Evolutionary conservation across 2,113 vertebrate species (phyloP), one percentile per base, ranked within the genome.

Genomic region (Dromas ardeola): DNA sequence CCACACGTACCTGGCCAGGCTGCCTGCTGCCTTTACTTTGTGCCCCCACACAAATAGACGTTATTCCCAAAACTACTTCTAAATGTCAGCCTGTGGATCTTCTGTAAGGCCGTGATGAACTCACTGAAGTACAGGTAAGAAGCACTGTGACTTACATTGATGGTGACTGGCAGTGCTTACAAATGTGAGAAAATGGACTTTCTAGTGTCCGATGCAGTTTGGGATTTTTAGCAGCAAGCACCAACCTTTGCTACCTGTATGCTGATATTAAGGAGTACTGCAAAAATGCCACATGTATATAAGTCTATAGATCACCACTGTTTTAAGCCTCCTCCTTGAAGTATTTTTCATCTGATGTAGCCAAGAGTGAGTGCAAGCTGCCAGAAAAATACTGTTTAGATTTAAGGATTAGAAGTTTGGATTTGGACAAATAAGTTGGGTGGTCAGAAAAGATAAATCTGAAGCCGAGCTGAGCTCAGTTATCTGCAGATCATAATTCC

Each of bases 331-430:
- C 11, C 20, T 88, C 10, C 32, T 43, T 72, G 16, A 76, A 67
- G 38, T 56, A 69, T 88, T 95, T 95, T 92, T 92, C 59, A 84
- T 95, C 79, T 72, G 17, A 47, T 77, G 40, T 38, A 88, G 59
- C 90, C 70, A 67, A 66, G 59, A 81, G 20, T 69, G 36, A 78
- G 58, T 80, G 10, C 53, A 89, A 79, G 30, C 66, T 96, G 74
- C 85, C 89, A 83, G 50, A 78, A 96, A 88, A 96, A 74, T 56
- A 81, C 69, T 88, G 86, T 84, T 97, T 95, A 94, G 71, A 85
- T 96, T 85, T 93, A 72, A 90, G 77, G 84, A 85, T 83, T 86
- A 91, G 66, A 85, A 80, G 63, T 76, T 93, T 79, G 45, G 36
- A 83, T 70, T 81, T 92, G 86, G 61, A 87, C 90, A 85, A 50